Evolutionary conservation across 2,113 vertebrate genomes (phyloP).

Genomic region (Nesogale talazaci): DNA sequence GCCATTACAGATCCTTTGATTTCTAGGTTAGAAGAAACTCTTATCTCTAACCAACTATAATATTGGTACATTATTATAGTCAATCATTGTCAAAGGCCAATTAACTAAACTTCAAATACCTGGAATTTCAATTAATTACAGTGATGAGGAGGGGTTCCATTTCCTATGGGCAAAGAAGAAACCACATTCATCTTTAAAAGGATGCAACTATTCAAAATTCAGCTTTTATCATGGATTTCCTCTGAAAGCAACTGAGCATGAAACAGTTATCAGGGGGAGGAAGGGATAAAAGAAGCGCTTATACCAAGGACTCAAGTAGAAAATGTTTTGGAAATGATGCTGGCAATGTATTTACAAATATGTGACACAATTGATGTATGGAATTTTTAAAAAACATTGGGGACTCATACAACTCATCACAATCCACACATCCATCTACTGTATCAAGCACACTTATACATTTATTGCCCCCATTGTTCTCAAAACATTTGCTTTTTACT

Average conservation of each 20-base stretch:
- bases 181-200: slow-evolving; percentile 22
- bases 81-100: slow-evolving; percentile 54
- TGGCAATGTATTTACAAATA: too few relatives aligned
- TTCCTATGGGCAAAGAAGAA: slow-evolving; percentile 26
- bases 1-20: too few relatives aligned
- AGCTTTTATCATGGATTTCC: background rate
- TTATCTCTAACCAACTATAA: slow-evolving; percentile 31
- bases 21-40: slow-evolving; percentile 33
- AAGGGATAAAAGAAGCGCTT: too few relatives aligned
- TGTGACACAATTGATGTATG: too few relatives aligned
- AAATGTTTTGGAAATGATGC: too few relatives aligned
- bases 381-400: too few relatives aligned
- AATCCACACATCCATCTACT: too few relatives aligned
- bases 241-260: background rate
- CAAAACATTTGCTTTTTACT: too few relatives aligned
- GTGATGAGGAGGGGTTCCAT: background rate
- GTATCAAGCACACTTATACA: too few relatives aligned
- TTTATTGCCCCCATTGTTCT: too few relatives aligned
- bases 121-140: slow-evolving; percentile 53
- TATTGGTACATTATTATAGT: slow-evolving; percentile 29
- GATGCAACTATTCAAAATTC: background rate
- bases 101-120: slow-evolving; percentile 37
- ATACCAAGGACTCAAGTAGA: too few relatives aligned
- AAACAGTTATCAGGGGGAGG: background rate
- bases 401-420: too few relatives aligned